phyloP scores from a whole-genome alignment of 1,140 invertebrate species.

The Dendroctonus valens region DNA sequence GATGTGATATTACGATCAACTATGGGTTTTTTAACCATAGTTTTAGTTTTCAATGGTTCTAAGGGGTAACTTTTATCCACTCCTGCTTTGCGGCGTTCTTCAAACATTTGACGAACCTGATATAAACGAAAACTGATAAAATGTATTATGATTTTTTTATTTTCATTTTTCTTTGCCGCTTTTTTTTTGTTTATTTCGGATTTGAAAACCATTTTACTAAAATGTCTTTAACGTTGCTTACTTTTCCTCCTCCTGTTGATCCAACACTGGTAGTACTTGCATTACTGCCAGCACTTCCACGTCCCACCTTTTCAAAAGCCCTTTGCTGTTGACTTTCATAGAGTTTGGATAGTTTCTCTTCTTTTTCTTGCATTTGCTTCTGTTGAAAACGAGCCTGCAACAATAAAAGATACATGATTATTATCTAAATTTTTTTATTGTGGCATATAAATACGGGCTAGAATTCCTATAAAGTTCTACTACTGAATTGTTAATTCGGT shows the following conservation, averaged over 20 bases:
- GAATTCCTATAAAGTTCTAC: too few relatives aligned
- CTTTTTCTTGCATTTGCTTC: constrained; percentile 69
- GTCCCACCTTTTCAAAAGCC: constrained; percentile 63
- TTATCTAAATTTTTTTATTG: not conserved
- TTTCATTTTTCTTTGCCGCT: too few relatives aligned
- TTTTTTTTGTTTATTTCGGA: too few relatives aligned
- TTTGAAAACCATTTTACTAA: too few relatives aligned
- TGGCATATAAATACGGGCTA: too few relatives aligned
- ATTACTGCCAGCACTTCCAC: constrained; percentile 59
- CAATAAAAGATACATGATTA: constrained; percentile 4
- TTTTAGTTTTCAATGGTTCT: constrained; percentile 62
- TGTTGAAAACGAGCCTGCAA: constrained; percentile 71
- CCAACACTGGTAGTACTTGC: constrained; percentile 39
- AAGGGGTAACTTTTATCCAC: constrained; percentile 79
- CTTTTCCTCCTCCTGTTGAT: constrained; percentile 49
- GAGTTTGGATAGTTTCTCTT: constrained; percentile 67
- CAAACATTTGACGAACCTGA: constrained; percentile 73
- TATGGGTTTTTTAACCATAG: constrained; percentile 32
- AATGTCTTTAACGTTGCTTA: constrained; percentile 9
- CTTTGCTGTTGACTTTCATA: constrained; percentile 70
- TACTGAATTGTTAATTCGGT: too few relatives aligned
- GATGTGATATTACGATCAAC: constrained; percentile 27
- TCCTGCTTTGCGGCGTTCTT: constrained; percentile 69
- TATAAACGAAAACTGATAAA: constrained; percentile 3
- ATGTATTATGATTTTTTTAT: not conserved